Conservation (phyloP, 92 coral and sea anemone genomes). For the Paragorgia papillata region DNA sequence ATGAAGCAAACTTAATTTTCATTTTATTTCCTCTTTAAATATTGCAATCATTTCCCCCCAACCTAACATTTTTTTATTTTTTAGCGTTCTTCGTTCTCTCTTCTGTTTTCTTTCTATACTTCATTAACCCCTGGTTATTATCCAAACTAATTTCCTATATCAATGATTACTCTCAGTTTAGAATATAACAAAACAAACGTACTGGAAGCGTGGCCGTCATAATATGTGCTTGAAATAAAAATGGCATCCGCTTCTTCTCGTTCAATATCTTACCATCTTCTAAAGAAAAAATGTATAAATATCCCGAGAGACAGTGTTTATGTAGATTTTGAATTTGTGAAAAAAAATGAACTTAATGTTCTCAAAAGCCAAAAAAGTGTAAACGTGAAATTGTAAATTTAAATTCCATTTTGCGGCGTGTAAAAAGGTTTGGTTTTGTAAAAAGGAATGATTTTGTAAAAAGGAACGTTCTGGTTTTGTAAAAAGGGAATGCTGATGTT, state of each 20-base stretch:
- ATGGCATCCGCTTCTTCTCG: neutral
- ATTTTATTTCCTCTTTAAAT: no score
- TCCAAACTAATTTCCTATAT: slow-evolving; percentile 34
- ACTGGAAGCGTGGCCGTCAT: slow-evolving; percentile 37
- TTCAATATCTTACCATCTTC: neutral
- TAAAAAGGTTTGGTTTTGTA: neutral
- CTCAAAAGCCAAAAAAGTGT: neutral
- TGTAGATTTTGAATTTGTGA: neutral
- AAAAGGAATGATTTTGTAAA: neutral
- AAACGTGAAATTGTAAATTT: neutral
- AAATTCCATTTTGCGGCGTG: neutral
- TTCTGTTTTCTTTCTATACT: neutral
- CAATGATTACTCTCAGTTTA: slow-evolving; percentile 34
- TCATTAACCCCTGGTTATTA: no score
- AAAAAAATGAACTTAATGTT: neutral
- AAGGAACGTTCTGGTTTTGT: neutral
- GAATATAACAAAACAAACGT: slow-evolving; percentile 28
- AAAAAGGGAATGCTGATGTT: neutral
- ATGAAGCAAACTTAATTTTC: no score
- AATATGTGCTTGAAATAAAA: neutral
- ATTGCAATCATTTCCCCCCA: no score
- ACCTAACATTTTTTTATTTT: neutral
- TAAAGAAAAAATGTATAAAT: neutral
- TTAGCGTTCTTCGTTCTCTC: neutral
- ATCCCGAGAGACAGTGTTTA: neutral